A percentile compares a stretch with the other conserved stretches of the same genome.
These are phyloP conservation scores for Pocillopora meandrina DNA, from an alignment of 92 coral and sea anemone genomes.

Conservation along the genomic window DNA sequence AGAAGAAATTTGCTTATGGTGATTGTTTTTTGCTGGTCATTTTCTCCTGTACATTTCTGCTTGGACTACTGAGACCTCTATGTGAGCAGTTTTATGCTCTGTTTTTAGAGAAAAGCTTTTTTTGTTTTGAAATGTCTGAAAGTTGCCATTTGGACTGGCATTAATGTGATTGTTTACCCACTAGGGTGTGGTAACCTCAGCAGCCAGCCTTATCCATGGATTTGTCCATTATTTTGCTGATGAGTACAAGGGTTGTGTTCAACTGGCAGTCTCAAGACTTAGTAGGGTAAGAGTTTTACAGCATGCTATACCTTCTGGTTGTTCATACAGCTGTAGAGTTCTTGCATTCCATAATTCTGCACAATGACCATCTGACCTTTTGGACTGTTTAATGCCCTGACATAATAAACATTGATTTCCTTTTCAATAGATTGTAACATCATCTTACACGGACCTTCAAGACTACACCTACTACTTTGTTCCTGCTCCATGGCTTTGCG, in stretches of 20 bases:
- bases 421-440: conserved; percentile 86
- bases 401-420: not conserved
- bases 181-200: conserved; percentile 98
- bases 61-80: no score
- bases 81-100: not conserved
- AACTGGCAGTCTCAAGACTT: conserved; percentile 94
- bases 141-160: no score
- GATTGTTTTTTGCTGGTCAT: no score
- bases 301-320: not conserved
- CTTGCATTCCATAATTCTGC: no score
- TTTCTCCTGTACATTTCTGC: no score
- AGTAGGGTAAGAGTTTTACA: conserved; percentile 71
- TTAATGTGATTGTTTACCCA: not conserved
- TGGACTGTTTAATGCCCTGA: no score
- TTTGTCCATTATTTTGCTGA: conserved; percentile 84
- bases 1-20: no score
- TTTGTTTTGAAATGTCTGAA: not conserved
- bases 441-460: conserved; percentile 97
- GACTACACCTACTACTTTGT: conserved; percentile 99
- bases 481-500: conserved; percentile 99
- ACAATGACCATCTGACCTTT: no score
- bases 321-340: no score
- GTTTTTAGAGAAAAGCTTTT: not conserved
- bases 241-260: conserved; percentile 98
- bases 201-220: conserved; percentile 91